Conservation (phyloP, 1,140 invertebrate species). For the Macrobrachium nipponense region DNA sequence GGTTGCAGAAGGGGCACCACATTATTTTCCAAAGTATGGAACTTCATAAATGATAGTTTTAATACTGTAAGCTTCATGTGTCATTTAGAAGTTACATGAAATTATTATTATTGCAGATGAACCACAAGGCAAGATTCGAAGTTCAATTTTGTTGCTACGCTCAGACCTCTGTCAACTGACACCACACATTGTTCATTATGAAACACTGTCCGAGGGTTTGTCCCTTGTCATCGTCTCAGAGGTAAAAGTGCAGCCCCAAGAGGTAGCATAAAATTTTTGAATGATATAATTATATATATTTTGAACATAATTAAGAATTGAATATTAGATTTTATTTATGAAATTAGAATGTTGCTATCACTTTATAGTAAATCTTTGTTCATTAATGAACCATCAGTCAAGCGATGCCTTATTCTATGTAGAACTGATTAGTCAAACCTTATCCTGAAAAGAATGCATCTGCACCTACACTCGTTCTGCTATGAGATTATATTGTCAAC, state of each 20-base stretch:
- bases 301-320: not conserved
- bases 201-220: constrained; percentile 75
- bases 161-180: constrained; percentile 68
- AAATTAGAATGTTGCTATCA: too few species aligned
- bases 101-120: not conserved
- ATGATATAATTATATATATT: not conserved
- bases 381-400: too few species aligned
- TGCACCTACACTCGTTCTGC: too few species aligned
- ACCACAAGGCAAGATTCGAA: constrained; percentile 40
- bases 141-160: constrained; percentile 68
- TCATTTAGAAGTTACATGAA: not conserved
- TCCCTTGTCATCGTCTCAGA: constrained; percentile 79
- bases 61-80: not conserved
- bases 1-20: too few species aligned
- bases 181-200: constrained; percentile 75
- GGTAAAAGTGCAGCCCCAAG: constrained; percentile 67
- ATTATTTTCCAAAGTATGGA: too few species aligned
- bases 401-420: too few species aligned
- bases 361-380: too few species aligned
- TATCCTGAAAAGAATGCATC: too few species aligned
- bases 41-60: not conserved
- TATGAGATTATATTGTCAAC: too few species aligned
- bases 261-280: not conserved
- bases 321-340: not conserved
- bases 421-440: too few species aligned